Conservation (phyloP, 2,888 invertebrate species). For the Anoplius nigerrimus region DNA sequence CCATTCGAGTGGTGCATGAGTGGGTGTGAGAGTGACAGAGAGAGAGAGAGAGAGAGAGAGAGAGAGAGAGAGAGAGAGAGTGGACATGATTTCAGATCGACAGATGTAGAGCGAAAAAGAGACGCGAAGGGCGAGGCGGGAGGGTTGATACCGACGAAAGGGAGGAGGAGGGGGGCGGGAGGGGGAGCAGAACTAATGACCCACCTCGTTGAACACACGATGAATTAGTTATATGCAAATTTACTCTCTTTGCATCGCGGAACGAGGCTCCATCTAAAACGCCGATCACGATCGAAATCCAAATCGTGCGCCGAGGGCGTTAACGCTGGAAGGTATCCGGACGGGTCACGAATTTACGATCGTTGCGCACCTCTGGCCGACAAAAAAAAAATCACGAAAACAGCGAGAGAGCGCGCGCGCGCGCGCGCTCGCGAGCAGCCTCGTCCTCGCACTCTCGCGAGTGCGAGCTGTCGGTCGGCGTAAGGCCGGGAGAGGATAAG, state of each 20-base stretch:
- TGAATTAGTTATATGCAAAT: constrained; percentile 47
- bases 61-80: constrained; percentile 3
- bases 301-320: constrained; percentile 39
- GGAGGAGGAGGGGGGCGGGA: background rate
- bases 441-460: too few species aligned
- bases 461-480: too few species aligned
- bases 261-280: constrained; percentile 16
- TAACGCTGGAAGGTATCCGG: constrained; percentile 41
- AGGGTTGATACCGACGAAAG: too few species aligned
- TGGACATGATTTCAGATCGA: background rate
- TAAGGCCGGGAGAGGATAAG: constrained; percentile 3
- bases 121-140: constrained; percentile 15
- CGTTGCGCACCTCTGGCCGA: constrained; percentile 29
- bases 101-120: constrained; percentile 4
- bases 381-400: constrained; percentile 27
- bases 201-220: constrained; percentile 31
- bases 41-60: background rate
- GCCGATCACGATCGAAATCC: constrained; percentile 45
- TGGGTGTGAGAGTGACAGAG: too few species aligned
- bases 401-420: constrained; percentile 1
- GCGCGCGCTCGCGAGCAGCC: too few species aligned
- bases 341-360: constrained; percentile 45
- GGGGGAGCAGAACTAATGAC: constrained; percentile 35
- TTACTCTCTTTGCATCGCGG: constrained; percentile 12
- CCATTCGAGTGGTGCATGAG: constrained; percentile 1